phyloP scores from a whole-genome alignment of 2,113 vertebrate species.

The Muntiacus reevesi region DNA sequence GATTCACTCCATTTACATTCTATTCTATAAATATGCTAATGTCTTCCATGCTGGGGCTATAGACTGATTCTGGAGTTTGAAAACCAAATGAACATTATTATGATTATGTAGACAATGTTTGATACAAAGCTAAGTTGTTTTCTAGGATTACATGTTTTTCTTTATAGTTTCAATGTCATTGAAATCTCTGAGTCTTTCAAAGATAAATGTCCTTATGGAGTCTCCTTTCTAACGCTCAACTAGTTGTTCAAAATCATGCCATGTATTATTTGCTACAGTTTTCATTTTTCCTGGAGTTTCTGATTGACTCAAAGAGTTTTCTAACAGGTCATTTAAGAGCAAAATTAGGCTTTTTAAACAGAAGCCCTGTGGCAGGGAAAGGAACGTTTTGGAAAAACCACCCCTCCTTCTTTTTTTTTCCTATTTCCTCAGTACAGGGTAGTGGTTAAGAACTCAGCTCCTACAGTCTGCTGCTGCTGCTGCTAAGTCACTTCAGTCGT shows the following conservation, averaged over 20 bases:
- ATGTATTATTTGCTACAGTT: not conserved
- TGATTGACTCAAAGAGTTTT: not conserved
- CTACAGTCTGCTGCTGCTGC: too few relatives aligned
- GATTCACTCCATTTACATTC: not conserved
- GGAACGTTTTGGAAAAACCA: not conserved
- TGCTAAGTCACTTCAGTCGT: too few relatives aligned
- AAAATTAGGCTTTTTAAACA: not conserved
- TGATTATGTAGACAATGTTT: not conserved
- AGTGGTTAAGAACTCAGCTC: not conserved
- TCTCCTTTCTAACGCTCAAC: not conserved
- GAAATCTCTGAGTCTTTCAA: not conserved
- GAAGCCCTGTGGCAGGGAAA: not conserved
- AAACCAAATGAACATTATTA: not conserved
- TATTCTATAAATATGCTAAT: not conserved
- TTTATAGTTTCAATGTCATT: not conserved
- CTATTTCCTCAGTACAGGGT: not conserved
- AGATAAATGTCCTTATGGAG: not conserved
- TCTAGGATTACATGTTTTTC: not conserved
- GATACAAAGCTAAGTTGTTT: not conserved
- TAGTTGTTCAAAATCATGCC: not conserved
- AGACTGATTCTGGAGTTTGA: not conserved
- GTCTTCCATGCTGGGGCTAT: not conserved
- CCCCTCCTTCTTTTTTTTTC: too few relatives aligned
- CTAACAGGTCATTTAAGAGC: not conserved
- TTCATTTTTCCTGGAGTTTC: constrained; percentile 18